These are phyloP conservation scores for Phenganax subtilis DNA, from an alignment of 92 coral and sea anemone genomes.

Conservation along the genomic window DNA sequence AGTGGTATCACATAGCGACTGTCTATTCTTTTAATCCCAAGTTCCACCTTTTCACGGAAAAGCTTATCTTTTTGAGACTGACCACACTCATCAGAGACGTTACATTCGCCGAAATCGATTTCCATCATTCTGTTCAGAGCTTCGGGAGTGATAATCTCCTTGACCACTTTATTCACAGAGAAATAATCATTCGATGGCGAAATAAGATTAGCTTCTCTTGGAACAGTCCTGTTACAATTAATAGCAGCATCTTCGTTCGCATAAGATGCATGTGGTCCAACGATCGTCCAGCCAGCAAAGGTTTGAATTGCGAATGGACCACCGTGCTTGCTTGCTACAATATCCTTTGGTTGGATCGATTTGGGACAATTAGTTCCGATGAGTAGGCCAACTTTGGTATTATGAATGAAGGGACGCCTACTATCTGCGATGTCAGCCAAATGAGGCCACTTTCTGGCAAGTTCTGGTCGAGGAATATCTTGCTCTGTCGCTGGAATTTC, in stretches of 20 bases:
- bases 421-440: conserved; percentile 30
- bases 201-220: conserved; percentile 24
- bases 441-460: conserved; percentile 46
- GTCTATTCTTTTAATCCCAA: conserved; percentile 7
- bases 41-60: conserved; percentile 33
- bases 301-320: conserved; percentile 50
- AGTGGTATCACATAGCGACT: conserved; percentile 46
- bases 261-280: conserved; percentile 43
- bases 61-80: conserved; percentile 15
- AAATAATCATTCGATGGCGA: conserved; percentile 45
- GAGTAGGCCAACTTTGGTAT: conserved; percentile 41
- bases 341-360: conserved; percentile 42
- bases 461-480: conserved; percentile 38
- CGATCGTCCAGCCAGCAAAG: conserved; percentile 55
- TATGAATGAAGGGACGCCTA: conserved; percentile 34
- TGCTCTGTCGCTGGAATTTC: conserved; percentile 40
- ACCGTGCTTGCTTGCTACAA: conserved; percentile 40
- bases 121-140: conserved; percentile 46
- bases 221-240: conserved; percentile 44
- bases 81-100: conserved; percentile 1
- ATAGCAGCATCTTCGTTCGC: conserved; percentile 15
- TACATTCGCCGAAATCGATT: conserved; percentile 47
- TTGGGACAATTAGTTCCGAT: conserved; percentile 54
- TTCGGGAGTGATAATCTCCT: conserved; percentile 46
- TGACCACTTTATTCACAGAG: conserved; percentile 43